Percentiles rank a stretch among this genome's conserved stretches.
phyloP scores from a whole-genome alignment of 35 echinoderm and acorn worm species.

The Heliocidaris tuberculata region DNA sequence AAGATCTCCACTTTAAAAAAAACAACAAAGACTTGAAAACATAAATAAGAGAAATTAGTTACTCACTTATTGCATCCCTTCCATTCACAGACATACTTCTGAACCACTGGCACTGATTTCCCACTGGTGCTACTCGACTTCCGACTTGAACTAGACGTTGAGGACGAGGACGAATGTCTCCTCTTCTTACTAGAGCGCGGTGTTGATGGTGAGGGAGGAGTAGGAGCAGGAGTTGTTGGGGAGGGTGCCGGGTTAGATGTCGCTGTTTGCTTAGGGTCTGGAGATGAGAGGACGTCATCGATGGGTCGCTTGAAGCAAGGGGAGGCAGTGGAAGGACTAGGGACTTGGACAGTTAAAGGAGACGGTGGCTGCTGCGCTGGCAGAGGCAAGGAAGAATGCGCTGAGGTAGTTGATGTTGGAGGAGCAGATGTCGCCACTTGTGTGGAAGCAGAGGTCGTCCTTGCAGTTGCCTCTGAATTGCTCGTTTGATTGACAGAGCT shows the following conservation, averaged over 20 bases:
- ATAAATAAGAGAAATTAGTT: neutral
- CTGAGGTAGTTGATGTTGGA: constrained; percentile 30
- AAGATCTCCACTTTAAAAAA: too few relatives aligned
- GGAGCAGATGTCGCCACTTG: constrained; percentile 43
- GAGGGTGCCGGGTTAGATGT: constrained; percentile 32
- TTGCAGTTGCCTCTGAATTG: neutral
- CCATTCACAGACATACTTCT: constrained; percentile 84
- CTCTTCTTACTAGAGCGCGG: constrained; percentile 63
- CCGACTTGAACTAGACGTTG: constrained; percentile 54
- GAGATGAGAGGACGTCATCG: constrained; percentile 33
- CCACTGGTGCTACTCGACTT: constrained; percentile 29
- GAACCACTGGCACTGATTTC: constrained; percentile 43
- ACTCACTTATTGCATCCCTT: constrained; percentile 86
- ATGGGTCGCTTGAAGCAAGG: constrained; percentile 52
- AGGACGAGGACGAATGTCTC: constrained; percentile 80
- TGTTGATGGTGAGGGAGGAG: constrained; percentile 34
- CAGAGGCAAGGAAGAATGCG: constrained; percentile 15
- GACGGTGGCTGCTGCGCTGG: neutral
- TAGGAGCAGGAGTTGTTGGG: constrained; percentile 16
- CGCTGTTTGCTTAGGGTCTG: constrained; percentile 45
- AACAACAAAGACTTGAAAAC: neutral
- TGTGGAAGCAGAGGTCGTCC: neutral
- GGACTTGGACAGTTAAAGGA: constrained; percentile 33
- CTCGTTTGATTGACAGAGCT: neutral
- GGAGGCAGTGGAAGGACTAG: neutral